Percentiles rank a stretch among this genome's conserved stretches.
phyloP scores from a whole-genome alignment of 2,797 vertebrate genomes.

The Gallirallus australis region DNA sequence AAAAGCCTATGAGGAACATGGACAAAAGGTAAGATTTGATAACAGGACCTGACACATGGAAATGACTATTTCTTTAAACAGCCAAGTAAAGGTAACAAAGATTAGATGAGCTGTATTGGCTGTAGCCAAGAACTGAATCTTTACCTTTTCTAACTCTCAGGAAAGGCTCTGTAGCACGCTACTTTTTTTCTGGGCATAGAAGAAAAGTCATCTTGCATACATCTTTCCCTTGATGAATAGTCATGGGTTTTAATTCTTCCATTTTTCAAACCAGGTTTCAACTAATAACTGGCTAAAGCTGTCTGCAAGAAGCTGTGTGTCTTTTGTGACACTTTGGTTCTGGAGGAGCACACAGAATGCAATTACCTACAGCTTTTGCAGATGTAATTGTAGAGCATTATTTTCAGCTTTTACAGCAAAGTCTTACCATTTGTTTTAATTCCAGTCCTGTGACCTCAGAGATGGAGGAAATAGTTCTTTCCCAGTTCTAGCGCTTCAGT shows the following conservation, averaged over 20 bases:
- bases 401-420: background rate
- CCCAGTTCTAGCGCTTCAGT: background rate
- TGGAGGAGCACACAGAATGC: background rate
- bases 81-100: background rate
- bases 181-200: background rate
- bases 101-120: background rate
- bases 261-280: constrained; percentile 2
- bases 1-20: background rate
- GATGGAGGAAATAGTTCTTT: background rate
- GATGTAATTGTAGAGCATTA: background rate
- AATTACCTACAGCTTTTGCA: background rate
- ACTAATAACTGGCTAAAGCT: background rate
- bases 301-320: background rate
- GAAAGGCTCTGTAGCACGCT: background rate
- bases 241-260: background rate
- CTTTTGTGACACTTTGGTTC: background rate
- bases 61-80: background rate
- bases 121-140: background rate
- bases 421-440: constrained; percentile 16
- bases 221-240: background rate
- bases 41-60: background rate
- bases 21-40: background rate
- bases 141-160: background rate
- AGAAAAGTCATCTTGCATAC: background rate
- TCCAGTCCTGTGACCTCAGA: background rate